Evolutionary conservation across 2,113 vertebrate species (phyloP), one percentile per base, ranked within the genome.

Genomic region (Psammodynastes pulverulentus): DNA sequence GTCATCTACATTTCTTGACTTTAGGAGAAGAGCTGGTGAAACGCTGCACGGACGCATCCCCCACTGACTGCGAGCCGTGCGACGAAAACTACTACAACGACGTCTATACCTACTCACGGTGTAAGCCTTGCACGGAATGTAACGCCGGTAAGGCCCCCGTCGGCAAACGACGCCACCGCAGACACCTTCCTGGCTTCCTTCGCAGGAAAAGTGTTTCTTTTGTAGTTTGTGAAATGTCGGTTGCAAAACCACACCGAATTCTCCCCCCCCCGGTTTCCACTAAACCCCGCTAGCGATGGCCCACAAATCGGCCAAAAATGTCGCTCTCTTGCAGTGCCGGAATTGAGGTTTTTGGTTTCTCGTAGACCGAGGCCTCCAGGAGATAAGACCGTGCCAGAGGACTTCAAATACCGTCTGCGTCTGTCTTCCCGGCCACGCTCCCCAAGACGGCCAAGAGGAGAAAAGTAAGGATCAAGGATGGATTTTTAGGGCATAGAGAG

Each of bases 91-190:
- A 84, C 92, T 98, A 97, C 8, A 98, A 96, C 72, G 90, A 0
- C 48, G 45, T 0, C 1, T 93, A 87, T 95, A 92, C 92, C 95
- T 96, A 0, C 17, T 43, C 21, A 3, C n/a, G 17, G 2, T 98
- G 98, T 93, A 91, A 3, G 7, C 89, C 53, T 0, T 98, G 98
- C 45, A 96, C 96, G 0, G 4, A 94, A 91, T 98, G 98, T 29
- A 53, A 95, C n/a, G 1, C 85, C 2, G 29, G 98, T 98, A 93
- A 97, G 97, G 51, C 21, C 39, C 39, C 4, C 19, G 21, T 19
- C 2, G n/a, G 67, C 15, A 39, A 39, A 17, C 1, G 13, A 34
- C 2, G 19, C 2, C 34, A 7, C n/a, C 2, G 5, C 62, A 6
- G 3, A 2, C 5, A 34, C n/a, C 62, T 72, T 7, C n/a, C 62